Percentiles rank a stretch among this genome's conserved stretches.
Conservation (phyloP, 2,888 invertebrate genomes). For the Dryobota labecula region DNA sequence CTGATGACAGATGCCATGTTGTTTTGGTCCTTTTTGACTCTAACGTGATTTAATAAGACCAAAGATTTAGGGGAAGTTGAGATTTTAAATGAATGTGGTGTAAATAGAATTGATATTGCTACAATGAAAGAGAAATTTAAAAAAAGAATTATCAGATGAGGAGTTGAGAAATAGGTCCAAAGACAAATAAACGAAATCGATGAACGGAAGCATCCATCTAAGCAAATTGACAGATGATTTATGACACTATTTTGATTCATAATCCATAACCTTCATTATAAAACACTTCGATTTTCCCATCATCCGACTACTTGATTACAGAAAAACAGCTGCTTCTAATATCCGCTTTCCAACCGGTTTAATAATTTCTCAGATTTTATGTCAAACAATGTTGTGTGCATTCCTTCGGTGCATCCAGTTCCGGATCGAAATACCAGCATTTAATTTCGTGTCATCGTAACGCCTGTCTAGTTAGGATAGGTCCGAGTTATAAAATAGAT, state of each 20-base stretch:
- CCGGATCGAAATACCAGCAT: conserved; percentile 15
- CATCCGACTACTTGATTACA: conserved; percentile 6
- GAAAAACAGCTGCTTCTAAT: conserved; percentile 32
- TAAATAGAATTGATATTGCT: neutral
- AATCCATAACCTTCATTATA: neutral
- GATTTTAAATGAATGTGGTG: neutral
- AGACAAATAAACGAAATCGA: neutral
- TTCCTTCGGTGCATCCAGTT: conserved; percentile 32
- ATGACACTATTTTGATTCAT: conserved; percentile 1
- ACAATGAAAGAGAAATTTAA: neutral
- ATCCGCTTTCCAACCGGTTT: conserved; percentile 46
- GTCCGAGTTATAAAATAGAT: conserved; percentile 45
- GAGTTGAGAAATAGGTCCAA: neutral
- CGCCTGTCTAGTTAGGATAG: conserved; percentile 49
- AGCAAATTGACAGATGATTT: conserved; percentile 8
- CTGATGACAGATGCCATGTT: conserved; percentile 48
- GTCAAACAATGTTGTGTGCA: conserved; percentile 19
- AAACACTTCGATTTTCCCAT: conserved; percentile 5
- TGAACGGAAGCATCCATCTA: neutral
- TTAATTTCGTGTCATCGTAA: conserved; percentile 20
- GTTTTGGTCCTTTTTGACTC: conserved; percentile 34
- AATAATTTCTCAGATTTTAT: conserved; percentile 18
- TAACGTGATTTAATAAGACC: conserved; percentile 14
- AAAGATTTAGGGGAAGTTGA: neutral
- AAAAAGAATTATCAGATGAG: neutral